These are phyloP conservation scores for Cyprichromis sp. DNA, from an alignment of 2,113 vertebrate species.

Conservation along the genomic window DNA sequence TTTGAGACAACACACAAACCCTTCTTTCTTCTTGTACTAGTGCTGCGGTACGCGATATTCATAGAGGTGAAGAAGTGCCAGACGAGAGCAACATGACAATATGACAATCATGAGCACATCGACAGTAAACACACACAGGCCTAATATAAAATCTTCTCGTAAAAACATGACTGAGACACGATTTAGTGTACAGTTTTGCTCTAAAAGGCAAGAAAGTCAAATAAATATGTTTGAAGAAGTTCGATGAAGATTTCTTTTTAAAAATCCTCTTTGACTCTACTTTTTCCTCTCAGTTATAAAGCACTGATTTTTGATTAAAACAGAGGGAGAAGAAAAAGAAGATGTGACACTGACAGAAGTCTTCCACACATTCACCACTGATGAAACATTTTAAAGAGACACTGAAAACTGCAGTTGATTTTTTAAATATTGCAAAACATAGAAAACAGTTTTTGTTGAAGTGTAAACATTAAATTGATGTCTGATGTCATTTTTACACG, in stretches of 20 bases:
- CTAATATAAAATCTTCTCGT: slow-evolving; percentile 15
- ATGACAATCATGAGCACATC: slow-evolving; percentile 55
- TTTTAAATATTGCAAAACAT: slow-evolving; percentile 60
- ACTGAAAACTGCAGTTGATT: slow-evolving; percentile 38
- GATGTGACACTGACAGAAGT: neutral
- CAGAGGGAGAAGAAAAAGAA: neutral
- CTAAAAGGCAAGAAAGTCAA: slow-evolving; percentile 45
- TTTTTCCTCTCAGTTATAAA: neutral
- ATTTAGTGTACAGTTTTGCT: slow-evolving; percentile 35
- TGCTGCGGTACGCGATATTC: slow-evolving; percentile 26
- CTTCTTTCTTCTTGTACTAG: neutral
- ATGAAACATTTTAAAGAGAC: slow-evolving; percentile 48
- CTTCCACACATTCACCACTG: slow-evolving; percentile 22
- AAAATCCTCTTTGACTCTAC: neutral
- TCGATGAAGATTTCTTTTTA: neutral
- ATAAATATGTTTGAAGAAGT: slow-evolving; percentile 41
- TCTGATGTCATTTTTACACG: slow-evolving; percentile 47
- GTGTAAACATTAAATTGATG: slow-evolving; percentile 66
- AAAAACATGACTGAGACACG: slow-evolving; percentile 48
- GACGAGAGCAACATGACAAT: slow-evolving; percentile 26
- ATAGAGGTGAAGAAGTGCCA: slow-evolving; percentile 42
- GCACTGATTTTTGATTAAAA: neutral
- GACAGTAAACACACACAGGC: slow-evolving; percentile 44
- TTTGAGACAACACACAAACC: neutral
- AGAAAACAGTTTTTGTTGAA: slow-evolving; percentile 43